phyloP scores from a whole-genome alignment of 2,113 vertebrate species.

The Lagenorhynchus albirostris region DNA sequence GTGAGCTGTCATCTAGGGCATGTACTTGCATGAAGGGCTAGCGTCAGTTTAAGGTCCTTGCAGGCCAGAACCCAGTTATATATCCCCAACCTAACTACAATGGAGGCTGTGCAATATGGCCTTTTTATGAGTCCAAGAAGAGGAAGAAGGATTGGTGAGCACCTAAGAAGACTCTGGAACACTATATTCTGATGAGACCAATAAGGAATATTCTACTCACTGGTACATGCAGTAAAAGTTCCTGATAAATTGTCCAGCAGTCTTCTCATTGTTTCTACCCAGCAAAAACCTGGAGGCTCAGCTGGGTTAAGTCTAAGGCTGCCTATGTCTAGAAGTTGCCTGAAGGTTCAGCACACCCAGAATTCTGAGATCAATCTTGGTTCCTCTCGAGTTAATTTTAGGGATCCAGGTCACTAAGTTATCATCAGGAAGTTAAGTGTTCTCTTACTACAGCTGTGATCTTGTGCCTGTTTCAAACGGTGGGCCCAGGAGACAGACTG shows the following conservation, averaged over 20 bases:
- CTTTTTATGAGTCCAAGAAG: background rate
- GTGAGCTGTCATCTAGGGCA: background rate
- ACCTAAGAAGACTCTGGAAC: background rate
- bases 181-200: background rate
- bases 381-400: conserved; percentile 37
- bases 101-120: background rate
- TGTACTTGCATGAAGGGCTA: background rate
- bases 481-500: background rate
- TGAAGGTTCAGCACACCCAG: background rate
- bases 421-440: background rate
- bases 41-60: background rate
- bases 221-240: background rate
- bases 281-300: background rate
- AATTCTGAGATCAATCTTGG: background rate
- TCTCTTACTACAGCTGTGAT: background rate
- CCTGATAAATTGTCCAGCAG: background rate
- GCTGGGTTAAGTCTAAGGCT: background rate
- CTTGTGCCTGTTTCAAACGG: background rate
- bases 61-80: background rate
- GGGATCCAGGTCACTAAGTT: conserved; percentile 8
- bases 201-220: background rate
- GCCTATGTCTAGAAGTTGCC: background rate
- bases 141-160: background rate
- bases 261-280: background rate
- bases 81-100: background rate